A percentile compares a stretch with the other conserved stretches of the same genome.
phyloP scores from a whole-genome alignment of 2,113 vertebrate genomes.

The Spea multiplicata region DNA sequence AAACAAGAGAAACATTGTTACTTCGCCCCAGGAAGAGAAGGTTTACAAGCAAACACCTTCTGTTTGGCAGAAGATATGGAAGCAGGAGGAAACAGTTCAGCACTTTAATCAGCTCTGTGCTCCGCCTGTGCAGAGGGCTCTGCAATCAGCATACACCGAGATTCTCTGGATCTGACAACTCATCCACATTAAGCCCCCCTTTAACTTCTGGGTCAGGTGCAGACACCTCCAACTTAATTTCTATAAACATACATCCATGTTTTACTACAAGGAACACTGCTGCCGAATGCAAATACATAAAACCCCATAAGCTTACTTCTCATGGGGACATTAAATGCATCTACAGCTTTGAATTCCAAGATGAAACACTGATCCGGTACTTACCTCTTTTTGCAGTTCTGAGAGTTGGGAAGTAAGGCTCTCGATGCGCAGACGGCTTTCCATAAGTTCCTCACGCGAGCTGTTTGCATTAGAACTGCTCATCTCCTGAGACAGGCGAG shows the following conservation, averaged over 20 bases:
- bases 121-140: neutral
- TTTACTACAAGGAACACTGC: no score
- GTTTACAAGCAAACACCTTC: no score
- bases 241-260: no score
- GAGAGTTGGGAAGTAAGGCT: conserved; percentile 74
- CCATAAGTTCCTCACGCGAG: conserved; percentile 80
- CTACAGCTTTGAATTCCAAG: no score
- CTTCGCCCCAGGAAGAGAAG: neutral
- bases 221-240: no score
- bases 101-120: neutral
- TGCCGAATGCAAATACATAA: no score
- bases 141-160: neutral
- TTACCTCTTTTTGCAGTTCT: conserved; percentile 82
- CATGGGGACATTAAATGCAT: no score
- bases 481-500: conserved; percentile 76
- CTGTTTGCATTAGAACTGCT: conserved; percentile 69
- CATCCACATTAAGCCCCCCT: neutral
- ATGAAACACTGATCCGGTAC: neutral
- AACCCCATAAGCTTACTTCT: no score
- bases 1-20: neutral
- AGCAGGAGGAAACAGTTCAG: no score
- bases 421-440: conserved; percentile 74
- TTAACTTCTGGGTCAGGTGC: no score
- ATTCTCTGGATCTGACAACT: neutral
- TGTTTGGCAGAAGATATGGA: neutral